Evolutionary conservation across 2,888 invertebrate genomes (phyloP), one percentile per base, ranked within the genome.

Genomic region (Ptycholaimellus sp.): DNA sequence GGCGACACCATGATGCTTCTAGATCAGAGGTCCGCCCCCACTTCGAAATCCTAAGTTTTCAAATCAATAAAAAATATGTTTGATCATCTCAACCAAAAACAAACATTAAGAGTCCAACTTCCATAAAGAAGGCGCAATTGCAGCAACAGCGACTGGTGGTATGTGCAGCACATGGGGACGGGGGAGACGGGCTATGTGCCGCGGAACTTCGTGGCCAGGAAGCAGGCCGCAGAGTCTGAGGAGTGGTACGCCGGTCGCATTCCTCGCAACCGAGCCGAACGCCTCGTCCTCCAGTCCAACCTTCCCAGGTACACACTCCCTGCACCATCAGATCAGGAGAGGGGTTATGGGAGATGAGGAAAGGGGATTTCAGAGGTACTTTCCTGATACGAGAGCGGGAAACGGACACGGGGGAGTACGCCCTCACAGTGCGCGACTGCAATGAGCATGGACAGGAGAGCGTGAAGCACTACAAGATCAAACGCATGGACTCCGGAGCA

Each of bases 181-280:
- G 71, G 76, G 42, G 70, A 75, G 49, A 76, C 78, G 59, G 90
- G 90, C 6, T 73, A 83, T 48, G 83, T 93, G 52, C 90, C 90
- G 1, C 78, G 83, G 61, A 93, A 90, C 64, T 90, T 85, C 57
- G 87, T 93, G 2, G 87, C 85, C 4, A 73, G 76, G 49, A 82
- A 83, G 61, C 74, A 79, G 56, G 82, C 83, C 34, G 76, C 87
- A 16, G 83, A 87, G 63, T 82, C 82, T 60, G 83, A 87, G 70
- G 87, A 87, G 87, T 90, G 90, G 90, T 90, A 81, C 66, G 85
- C 87, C 65, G 85, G 85, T 42, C 79, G 80, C 63, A 79, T 90
- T 33, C 77, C 82, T 33, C 70, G 90, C 49, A 83, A 85, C 59
- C 87, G 87, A 60, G 83, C 87, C 0, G 90, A 90, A 56, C 82